Evolutionary conservation across 2,888 invertebrate species (phyloP), one percentile per base, ranked within the genome.

Genomic region (Plemyria rubiginata): DNA sequence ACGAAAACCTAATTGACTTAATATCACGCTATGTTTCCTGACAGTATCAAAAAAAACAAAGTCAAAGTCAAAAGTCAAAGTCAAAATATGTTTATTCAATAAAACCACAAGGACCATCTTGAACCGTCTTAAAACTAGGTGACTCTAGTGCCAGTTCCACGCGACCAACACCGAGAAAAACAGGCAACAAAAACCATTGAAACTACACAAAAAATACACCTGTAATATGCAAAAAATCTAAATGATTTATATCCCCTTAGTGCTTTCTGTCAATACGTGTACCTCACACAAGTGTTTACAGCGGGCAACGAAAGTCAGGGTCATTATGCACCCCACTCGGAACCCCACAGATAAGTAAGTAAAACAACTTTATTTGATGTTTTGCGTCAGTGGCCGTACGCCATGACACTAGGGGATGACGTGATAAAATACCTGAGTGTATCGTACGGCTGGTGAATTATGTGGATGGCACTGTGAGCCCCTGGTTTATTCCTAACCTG

Each of bases 331-430:
- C 90, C 90, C 90, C 76, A 73, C 73, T 73, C 62, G 73, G 77
- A 75, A 79, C 84, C 82, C 82, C 79, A 77, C 82, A 82, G 88
- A 88, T 89, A 89, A 86, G 86, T 87, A 86, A 90, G 89, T 90
- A 88, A 90, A 89, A 91, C 89, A 91, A 91, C 89, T 89, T 91
- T 91, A 92, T 92, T 92, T 91, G 90, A 90, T 90, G 90, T 89
- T 85, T 70, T 78, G 81, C 82, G 82, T 81, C 84, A 83, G 77
- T 80, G 82, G 85, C 77, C 78, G 80, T 68, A 78, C 76, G 78
- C 77, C 79, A 81, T 82, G 82, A 80, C 78, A 79, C 80, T 73
- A 66, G 80, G 82, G 86, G 80, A 76, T 71, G 74, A 76, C 73
- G 78, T 79, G 81, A 84, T 84, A 84, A 84, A 82, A 84, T 79